Evolutionary conservation across 2,113 vertebrate species (phyloP).

Genomic region (Crypturellus undulatus): DNA sequence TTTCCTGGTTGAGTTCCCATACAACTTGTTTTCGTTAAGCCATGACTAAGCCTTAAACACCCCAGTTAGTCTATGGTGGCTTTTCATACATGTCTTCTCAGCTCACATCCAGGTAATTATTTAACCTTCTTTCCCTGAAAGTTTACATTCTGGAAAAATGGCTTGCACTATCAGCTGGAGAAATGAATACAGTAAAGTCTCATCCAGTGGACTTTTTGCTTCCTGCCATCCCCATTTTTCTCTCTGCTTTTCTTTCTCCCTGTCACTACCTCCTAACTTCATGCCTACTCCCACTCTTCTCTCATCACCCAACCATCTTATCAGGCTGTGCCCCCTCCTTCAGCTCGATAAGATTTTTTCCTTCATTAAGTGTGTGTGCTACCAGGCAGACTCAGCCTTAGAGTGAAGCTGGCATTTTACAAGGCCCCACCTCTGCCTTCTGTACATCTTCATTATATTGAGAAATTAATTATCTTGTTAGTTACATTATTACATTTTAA

Average conservation of each 20-base stretch:
- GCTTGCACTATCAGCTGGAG: conserved; percentile 26
- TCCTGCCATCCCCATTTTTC: conserved; percentile 55
- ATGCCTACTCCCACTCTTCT: not conserved
- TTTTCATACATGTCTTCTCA: conserved; percentile 24
- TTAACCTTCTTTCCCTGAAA: conserved; percentile 52
- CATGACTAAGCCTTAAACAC: conserved; percentile 7
- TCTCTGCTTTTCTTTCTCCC: not conserved
- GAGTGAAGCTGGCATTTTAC: conserved; percentile 42
- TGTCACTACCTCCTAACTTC: conserved; percentile 1
- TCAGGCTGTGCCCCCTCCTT: not conserved
- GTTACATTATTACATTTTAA: conserved; percentile 59
- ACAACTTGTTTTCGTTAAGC: not conserved
- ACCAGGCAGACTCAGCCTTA: conserved; percentile 8
- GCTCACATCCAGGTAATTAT: conserved; percentile 51
- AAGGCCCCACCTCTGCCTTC: conserved; percentile 43
- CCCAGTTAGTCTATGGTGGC: conserved; percentile 11
- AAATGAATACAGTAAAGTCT: not conserved
- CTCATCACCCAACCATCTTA: not conserved
- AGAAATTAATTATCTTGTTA: conserved; percentile 70
- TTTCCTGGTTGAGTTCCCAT: not conserved
- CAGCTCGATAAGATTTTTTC: not conserved
- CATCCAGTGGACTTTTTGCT: conserved; percentile 29
- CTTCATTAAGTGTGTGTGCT: not conserved
- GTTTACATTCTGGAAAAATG: conserved; percentile 46
- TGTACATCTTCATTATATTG: conserved; percentile 40